Evolutionary conservation across 2,888 invertebrate species (phyloP).

Genomic region (Drosophila conformis): DNA sequence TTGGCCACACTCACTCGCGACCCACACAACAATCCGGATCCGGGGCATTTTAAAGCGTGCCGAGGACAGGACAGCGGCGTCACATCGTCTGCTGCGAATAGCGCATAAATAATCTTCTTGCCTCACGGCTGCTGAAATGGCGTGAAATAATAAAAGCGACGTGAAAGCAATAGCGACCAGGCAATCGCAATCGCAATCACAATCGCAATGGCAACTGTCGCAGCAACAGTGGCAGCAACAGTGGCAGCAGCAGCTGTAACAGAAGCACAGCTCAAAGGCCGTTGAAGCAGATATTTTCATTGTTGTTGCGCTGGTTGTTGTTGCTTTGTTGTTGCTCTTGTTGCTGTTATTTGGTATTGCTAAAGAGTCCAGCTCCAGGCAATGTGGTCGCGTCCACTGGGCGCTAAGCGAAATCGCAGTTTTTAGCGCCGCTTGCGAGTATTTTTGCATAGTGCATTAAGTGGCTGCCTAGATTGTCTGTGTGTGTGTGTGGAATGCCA

Average conservation of each 20-base stretch:
- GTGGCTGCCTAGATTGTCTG: slow-evolving; percentile 47
- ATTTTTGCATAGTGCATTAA: slow-evolving; percentile 61
- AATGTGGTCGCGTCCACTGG: slow-evolving; percentile 13
- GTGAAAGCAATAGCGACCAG: slow-evolving; percentile 73
- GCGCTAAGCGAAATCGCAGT: slow-evolving; percentile 50
- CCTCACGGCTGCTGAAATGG: slow-evolving; percentile 81
- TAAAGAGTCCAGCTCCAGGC: slow-evolving; percentile 57
- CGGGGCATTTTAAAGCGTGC: slow-evolving; percentile 65
- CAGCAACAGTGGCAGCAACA: slow-evolving; percentile 22
- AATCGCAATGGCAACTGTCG: slow-evolving; percentile 18
- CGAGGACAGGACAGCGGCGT: slow-evolving; percentile 29
- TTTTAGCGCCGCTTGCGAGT: slow-evolving; percentile 50
- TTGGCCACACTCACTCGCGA: slow-evolving; percentile 36
- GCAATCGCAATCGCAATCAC: slow-evolving; percentile 55
- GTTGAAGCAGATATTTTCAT: slow-evolving; percentile 37
- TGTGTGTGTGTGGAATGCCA: not conserved
- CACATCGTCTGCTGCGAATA: slow-evolving; percentile 51
- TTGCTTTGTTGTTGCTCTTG: slow-evolving; percentile 28
- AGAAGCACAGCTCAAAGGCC: slow-evolving; percentile 41
- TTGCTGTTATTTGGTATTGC: slow-evolving; percentile 43
- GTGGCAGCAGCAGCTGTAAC: slow-evolving; percentile 10
- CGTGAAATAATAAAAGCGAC: slow-evolving; percentile 79
- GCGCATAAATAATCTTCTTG: slow-evolving; percentile 80
- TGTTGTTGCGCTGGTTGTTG: slow-evolving; percentile 18
- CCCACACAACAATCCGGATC: slow-evolving; percentile 32